A percentile compares a stretch with the other conserved stretches of the same genome.
phyloP scores from a whole-genome alignment of 2,113 vertebrate species.

The Lagopus muta region DNA sequence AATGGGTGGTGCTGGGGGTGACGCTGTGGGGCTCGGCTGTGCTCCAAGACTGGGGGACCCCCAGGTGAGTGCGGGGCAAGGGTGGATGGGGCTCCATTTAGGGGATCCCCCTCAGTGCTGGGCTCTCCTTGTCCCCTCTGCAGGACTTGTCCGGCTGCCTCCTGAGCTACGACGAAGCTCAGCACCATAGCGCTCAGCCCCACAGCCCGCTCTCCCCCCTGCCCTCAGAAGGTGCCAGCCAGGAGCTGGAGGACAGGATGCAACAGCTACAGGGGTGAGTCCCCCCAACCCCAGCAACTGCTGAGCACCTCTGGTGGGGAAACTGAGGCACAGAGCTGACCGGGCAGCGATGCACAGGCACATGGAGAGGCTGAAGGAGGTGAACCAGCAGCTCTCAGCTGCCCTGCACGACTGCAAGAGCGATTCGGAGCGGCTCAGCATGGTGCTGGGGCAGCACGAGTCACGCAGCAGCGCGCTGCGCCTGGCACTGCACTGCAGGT shows the following conservation, averaged over 20 bases:
- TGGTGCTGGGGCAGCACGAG: slow-evolving; percentile 81
- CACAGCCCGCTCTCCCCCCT: background rate
- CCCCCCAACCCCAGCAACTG: background rate
- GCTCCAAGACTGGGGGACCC: background rate
- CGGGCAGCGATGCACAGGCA: slow-evolving; percentile 49
- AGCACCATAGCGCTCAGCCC: background rate
- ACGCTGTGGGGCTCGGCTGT: background rate
- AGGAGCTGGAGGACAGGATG: slow-evolving; percentile 11
- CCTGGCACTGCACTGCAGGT: slow-evolving; percentile 88
- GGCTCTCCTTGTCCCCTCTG: background rate
- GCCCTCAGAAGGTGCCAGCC: background rate
- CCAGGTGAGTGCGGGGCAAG: background rate
- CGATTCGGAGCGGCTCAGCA: slow-evolving; percentile 81
- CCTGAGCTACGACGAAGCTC: accelerated
- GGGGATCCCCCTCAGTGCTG: background rate
- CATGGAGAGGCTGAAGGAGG: slow-evolving; percentile 82
- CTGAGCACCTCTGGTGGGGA: accelerated
- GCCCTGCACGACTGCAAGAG: slow-evolving; percentile 83
- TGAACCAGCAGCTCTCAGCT: slow-evolving; percentile 83
- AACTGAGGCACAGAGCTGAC: background rate
- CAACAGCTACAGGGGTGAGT: slow-evolving; percentile 67
- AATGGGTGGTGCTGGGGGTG: background rate
- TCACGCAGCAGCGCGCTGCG: slow-evolving; percentile 83
- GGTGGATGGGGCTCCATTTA: background rate
- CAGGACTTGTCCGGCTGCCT: background rate